Conservation (phyloP, 2,888 invertebrate species). For the Thymelicus sylvestris region DNA sequence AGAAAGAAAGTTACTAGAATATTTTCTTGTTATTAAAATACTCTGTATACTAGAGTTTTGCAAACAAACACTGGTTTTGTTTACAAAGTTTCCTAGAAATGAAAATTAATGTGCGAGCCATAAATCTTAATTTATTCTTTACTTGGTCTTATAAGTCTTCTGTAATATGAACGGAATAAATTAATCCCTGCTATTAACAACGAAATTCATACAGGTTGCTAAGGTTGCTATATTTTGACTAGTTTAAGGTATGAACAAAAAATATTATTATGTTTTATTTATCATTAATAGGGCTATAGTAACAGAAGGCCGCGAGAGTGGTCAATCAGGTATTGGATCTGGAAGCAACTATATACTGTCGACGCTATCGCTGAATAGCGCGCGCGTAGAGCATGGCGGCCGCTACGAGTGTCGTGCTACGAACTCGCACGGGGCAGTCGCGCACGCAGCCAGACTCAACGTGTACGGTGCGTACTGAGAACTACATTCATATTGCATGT, state of each 20-base stretch:
- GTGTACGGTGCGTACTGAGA: conserved; percentile 87
- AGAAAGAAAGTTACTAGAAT: too few species aligned
- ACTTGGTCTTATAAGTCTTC: background rate
- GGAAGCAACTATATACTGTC: conserved; percentile 90
- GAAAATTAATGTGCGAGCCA: background rate
- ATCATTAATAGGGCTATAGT: conserved; percentile 64
- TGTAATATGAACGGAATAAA: too few species aligned
- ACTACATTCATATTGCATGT: conserved; percentile 62
- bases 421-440: conserved; percentile 88
- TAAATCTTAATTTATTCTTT: background rate
- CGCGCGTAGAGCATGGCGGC: conserved; percentile 92
- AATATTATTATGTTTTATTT: background rate
- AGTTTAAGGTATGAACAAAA: too few species aligned
- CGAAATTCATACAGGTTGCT: too few species aligned
- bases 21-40: too few species aligned
- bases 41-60: too few species aligned
- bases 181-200: too few species aligned
- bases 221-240: too few species aligned
- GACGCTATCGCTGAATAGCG: conserved; percentile 91
- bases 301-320: conserved; percentile 72
- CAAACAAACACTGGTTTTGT: background rate
- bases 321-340: conserved; percentile 66
- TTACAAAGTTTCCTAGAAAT: background rate
- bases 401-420: conserved; percentile 92
- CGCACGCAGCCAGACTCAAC: conserved; percentile 90